A percentile compares a stretch with the other conserved stretches of the same genome.
Conservation (phyloP, 2,797 vertebrate genomes). For the Rhynchotus rufescens region DNA sequence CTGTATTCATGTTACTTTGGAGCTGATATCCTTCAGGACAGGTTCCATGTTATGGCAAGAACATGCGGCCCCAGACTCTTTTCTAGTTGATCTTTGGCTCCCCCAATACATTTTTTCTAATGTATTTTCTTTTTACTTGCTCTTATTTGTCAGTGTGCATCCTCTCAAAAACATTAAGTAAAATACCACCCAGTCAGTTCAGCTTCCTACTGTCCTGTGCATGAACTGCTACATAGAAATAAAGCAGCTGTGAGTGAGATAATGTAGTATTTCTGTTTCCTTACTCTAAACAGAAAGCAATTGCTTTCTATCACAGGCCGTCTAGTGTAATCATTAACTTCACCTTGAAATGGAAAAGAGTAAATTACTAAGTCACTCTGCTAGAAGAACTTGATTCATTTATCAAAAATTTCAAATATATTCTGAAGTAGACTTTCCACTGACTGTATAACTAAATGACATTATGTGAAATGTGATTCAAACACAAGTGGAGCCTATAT, state of each 20-base stretch:
- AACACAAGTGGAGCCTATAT: not conserved
- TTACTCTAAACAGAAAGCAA: not conserved
- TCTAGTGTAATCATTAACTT: not conserved
- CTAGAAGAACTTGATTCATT: not conserved
- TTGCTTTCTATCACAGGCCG: not conserved
- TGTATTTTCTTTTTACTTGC: not conserved
- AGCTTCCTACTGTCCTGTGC: not conserved
- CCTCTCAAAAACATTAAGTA: not conserved
- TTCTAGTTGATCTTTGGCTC: not conserved
- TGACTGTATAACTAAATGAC: not conserved
- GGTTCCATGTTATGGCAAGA: rapidly evolving
- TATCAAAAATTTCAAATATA: not conserved
- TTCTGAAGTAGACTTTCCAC: not conserved
- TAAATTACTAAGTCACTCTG: not conserved
- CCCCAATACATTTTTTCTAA: not conserved
- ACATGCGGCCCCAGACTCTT: not conserved
- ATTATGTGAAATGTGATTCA: not conserved
- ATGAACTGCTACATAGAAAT: not conserved
- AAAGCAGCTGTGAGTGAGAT: not conserved
- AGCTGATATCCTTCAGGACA: not conserved
- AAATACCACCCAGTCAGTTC: not conserved
- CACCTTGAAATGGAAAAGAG: too few species aligned
- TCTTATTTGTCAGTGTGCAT: rapidly evolving
- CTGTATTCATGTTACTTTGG: not conserved
- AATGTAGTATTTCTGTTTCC: not conserved